Percentiles rank a stretch among this genome's conserved stretches.
Conservation (phyloP, 1,140 invertebrate genomes). For the Hypsibius dujardini region DNA sequence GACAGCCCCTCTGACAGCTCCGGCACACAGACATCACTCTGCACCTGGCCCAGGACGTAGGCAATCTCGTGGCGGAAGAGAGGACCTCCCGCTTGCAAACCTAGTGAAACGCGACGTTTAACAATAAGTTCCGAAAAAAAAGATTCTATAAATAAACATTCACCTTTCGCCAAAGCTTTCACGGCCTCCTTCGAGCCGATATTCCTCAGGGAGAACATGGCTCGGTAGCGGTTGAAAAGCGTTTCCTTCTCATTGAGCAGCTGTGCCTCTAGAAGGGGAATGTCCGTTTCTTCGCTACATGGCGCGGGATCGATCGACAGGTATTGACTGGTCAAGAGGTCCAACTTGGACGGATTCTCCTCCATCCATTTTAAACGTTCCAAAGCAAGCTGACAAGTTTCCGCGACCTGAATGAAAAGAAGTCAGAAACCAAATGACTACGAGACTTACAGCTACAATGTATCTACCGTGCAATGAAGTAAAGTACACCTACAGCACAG, state of each 20-base stretch:
- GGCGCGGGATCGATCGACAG: constrained; percentile 76
- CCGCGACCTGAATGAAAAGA: constrained; percentile 50
- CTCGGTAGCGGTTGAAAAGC: constrained; percentile 78
- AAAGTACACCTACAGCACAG: no score
- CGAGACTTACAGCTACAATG: no score
- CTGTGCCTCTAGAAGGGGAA: constrained; percentile 43
- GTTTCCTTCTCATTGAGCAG: constrained; percentile 54
- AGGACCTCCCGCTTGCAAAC: constrained; percentile 61
- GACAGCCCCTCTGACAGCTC: constrained; percentile 53
- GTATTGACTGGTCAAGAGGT: constrained; percentile 41
- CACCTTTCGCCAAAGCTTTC: constrained; percentile 57
- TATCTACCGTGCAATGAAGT: no score
- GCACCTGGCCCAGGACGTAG: constrained; percentile 91
- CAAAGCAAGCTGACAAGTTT: constrained; percentile 84
- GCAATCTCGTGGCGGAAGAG: constrained; percentile 93
- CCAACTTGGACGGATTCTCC: constrained; percentile 28
- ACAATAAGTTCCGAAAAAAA: constrained; percentile 17
- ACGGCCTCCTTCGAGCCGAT: constrained; percentile 56
- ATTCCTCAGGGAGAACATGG: constrained; percentile 91
- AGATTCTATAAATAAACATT: constrained; percentile 20
- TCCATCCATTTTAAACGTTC: constrained; percentile 59
- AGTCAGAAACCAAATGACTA: no score
- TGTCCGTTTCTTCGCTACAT: constrained; percentile 36
- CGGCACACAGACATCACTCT: constrained; percentile 55
- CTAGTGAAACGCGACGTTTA: constrained; percentile 35